These are phyloP conservation scores for Erethizon dorsatum DNA, from an alignment of 2,797 vertebrate genomes.

Conservation along the genomic window DNA sequence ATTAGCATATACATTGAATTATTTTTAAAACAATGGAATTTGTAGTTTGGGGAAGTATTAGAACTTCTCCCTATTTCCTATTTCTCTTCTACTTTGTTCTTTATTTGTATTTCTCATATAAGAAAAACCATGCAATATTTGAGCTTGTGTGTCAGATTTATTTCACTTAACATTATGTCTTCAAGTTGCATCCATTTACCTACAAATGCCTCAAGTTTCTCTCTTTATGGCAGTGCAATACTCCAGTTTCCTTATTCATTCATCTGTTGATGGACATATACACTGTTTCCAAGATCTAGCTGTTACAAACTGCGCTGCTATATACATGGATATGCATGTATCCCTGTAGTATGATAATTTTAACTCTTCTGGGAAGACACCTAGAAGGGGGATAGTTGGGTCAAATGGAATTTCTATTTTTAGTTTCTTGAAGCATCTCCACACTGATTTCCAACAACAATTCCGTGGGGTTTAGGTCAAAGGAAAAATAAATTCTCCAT, in stretches of 20 bases:
- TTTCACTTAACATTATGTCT: not conserved
- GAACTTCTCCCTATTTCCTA: not conserved
- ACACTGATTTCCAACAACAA: not conserved
- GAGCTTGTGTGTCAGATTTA: not conserved
- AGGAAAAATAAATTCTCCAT: not conserved
- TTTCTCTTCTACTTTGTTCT: not conserved
- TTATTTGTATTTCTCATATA: not conserved
- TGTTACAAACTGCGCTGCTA: not conserved
- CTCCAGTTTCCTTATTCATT: not conserved
- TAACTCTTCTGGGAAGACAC: not conserved
- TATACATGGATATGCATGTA: not conserved
- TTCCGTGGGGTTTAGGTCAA: not conserved
- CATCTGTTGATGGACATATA: not conserved
- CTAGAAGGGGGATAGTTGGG: not conserved
- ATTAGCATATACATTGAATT: not conserved
- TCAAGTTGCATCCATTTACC: not conserved
- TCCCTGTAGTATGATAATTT: not conserved
- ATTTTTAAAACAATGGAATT: not conserved
- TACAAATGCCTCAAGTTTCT: not conserved
- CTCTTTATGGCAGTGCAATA: not conserved
- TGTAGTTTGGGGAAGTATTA: not conserved
- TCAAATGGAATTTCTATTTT: not conserved
- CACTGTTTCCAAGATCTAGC: not conserved
- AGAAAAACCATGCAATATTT: not conserved
- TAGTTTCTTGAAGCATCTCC: not conserved